phyloP scores from a whole-genome alignment of 1,140 invertebrate species.

The Stegodyphus dumicola region DNA sequence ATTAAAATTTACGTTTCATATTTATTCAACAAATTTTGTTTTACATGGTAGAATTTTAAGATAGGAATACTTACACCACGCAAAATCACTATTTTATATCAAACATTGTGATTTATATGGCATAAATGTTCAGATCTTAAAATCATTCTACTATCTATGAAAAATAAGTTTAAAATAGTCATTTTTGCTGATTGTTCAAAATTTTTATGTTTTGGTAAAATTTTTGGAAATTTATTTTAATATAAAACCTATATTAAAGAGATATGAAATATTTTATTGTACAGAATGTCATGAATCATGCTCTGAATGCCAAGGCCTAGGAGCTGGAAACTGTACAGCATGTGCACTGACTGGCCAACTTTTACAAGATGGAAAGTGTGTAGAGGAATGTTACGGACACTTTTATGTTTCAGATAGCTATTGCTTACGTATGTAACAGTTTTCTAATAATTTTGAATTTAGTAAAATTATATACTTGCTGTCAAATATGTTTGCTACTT shows the following conservation, averaged over 20 bases:
- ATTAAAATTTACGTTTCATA: no score
- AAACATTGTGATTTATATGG: no score
- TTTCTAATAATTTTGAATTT: no score
- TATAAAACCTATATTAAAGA: neutral
- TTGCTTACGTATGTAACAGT: conserved; percentile 15
- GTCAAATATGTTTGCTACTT: no score
- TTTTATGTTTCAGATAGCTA: conserved; percentile 35
- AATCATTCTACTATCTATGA: no score
- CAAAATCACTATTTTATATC: no score
- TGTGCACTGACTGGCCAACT: conserved; percentile 42
- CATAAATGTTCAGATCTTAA: no score
- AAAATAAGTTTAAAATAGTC: no score
- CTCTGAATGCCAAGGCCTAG: conserved; percentile 11
- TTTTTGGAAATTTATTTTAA: neutral
- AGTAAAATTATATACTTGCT: no score
- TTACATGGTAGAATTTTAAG: no score
- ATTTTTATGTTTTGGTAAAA: neutral
- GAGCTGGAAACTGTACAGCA: conserved; percentile 11
- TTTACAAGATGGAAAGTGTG: conserved; percentile 42
- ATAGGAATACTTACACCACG: no score
- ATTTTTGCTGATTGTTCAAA: neutral
- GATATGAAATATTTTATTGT: neutral
- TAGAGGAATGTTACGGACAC: conserved; percentile 42
- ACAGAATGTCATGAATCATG: conserved; percentile 47
- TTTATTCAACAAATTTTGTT: no score